A percentile compares a stretch with the other conserved stretches of the same genome.
These are phyloP conservation scores for Aphidius gifuensis DNA, from an alignment of 1,140 invertebrate species.

Conservation along the genomic window DNA sequence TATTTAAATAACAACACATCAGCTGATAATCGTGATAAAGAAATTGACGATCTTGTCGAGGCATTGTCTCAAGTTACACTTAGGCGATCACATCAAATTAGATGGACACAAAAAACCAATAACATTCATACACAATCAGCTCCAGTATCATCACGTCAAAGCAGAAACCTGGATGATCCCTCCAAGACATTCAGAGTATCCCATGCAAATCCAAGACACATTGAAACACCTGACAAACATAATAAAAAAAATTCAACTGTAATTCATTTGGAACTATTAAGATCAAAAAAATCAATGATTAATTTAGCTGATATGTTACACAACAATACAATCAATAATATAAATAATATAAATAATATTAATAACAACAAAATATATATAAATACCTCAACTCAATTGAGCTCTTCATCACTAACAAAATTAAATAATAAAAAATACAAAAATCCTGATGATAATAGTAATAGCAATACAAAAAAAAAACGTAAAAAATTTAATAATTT, in stretches of 20 bases:
- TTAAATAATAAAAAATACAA: too few species aligned
- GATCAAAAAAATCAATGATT: not conserved
- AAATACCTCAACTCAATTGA: too few species aligned
- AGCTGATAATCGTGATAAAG: not conserved
- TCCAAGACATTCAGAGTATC: not conserved
- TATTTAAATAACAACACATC: not conserved
- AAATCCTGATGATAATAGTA: too few species aligned
- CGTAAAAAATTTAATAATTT: too few species aligned
- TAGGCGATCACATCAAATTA: not conserved
- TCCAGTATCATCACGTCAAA: not conserved
- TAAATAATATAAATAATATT: too few species aligned
- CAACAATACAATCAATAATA: too few species aligned
- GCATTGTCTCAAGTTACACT: not conserved
- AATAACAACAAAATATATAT: too few species aligned
- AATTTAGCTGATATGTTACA: too few species aligned
- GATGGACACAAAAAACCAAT: not conserved
- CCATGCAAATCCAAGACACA: too few species aligned
- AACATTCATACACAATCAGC: not conserved
- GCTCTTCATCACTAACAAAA: too few species aligned
- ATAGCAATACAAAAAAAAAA: too few species aligned
- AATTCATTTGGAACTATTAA: not conserved
- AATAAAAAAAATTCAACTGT: not conserved
- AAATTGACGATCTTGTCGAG: slow-evolving; percentile 6
- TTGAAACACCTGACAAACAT: not conserved
- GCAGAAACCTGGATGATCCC: not conserved